Evolutionary conservation across 2,113 vertebrate species (phyloP).

Genomic region (Pachyramphus minor): DNA sequence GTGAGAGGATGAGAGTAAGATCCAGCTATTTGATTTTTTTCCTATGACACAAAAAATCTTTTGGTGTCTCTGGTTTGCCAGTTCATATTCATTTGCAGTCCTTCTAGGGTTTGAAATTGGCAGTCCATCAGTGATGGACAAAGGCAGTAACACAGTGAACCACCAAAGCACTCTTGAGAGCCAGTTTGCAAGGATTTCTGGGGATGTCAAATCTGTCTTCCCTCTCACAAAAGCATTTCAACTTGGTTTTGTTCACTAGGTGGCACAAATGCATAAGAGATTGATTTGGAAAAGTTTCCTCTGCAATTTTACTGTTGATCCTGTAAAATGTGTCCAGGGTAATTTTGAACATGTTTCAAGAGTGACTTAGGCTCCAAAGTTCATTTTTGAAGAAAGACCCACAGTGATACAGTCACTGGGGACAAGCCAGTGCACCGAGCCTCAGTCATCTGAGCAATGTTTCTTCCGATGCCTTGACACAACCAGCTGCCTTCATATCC

Average conservation of each 20-base stretch:
- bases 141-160: not conserved
- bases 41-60: not conserved
- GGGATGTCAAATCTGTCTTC: not conserved
- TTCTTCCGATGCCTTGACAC: not conserved
- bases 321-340: not conserved
- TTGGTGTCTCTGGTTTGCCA: not conserved
- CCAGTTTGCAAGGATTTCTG: not conserved
- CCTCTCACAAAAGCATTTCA: not conserved
- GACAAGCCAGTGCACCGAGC: not conserved
- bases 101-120: not conserved
- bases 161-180: not conserved
- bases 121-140: not conserved
- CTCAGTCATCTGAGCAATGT: not conserved
- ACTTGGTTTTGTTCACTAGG: slow-evolving; percentile 32
- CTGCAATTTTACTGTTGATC: not conserved
- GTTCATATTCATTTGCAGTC: not conserved
- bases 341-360: not conserved
- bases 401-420: not conserved
- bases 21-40: not conserved
- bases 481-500: not conserved
- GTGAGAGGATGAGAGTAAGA: not conserved
- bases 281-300: not conserved
- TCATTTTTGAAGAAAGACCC: not conserved
- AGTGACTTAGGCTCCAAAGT: not conserved
- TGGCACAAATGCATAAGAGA: slow-evolving; percentile 48